phyloP scores from a whole-genome alignment of 2,113 vertebrate genomes.

The Mandrillus leucophaeus region DNA sequence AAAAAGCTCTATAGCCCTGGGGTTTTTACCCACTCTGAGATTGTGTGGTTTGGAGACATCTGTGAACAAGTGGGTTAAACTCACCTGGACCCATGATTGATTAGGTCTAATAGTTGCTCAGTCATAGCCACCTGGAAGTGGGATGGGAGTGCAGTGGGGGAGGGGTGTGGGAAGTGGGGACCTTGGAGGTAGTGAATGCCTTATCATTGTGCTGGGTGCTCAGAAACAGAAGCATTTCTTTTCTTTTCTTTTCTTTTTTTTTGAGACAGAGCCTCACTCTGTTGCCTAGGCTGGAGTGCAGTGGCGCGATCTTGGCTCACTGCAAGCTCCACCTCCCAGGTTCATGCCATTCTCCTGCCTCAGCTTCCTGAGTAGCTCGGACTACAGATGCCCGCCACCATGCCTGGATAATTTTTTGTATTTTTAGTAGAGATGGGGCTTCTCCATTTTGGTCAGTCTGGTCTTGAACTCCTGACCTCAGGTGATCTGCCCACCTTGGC shows the following conservation, averaged over 20 bases:
- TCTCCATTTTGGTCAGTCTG: background rate
- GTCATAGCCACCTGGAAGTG: background rate
- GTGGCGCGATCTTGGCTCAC: background rate
- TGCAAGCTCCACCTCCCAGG: background rate
- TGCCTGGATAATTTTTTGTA: background rate
- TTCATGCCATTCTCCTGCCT: background rate
- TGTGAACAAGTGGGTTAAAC: background rate
- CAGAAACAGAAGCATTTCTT: background rate
- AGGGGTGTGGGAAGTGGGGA: background rate
- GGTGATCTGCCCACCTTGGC: accelerated
- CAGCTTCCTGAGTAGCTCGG: background rate
- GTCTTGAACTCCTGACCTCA: background rate
- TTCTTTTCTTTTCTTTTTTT: background rate
- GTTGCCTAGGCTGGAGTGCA: background rate
- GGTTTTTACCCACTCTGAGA: background rate
- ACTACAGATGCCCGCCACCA: background rate
- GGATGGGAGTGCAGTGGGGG: no score
- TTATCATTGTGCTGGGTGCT: background rate
- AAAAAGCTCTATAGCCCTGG: background rate
- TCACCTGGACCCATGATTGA: background rate
- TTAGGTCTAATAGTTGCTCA: background rate
- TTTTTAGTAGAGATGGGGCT: background rate
- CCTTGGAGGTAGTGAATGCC: background rate
- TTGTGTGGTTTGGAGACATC: background rate
- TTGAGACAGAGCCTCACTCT: background rate